These are phyloP conservation scores for Brenthis ino DNA, from an alignment of 2,888 invertebrate genomes.

Conservation along the genomic window DNA sequence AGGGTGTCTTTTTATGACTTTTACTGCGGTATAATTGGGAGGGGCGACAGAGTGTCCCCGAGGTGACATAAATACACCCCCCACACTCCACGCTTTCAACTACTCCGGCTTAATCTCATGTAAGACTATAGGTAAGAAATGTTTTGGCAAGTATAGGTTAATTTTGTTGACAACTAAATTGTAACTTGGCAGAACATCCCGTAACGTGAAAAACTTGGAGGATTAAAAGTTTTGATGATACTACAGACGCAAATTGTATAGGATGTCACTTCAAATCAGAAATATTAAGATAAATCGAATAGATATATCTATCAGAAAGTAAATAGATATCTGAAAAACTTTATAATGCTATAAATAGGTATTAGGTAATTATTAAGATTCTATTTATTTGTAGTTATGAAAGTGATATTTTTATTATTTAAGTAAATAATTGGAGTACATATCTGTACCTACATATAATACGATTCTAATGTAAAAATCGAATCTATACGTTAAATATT, in stretches of 20 bases:
- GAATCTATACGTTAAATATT: too few relatives aligned
- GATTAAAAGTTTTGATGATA: constrained; percentile 12
- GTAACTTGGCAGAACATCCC: constrained; percentile 25
- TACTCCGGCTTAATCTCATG: constrained; percentile 78
- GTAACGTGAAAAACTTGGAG: constrained; percentile 13
- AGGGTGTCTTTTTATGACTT: constrained; percentile 83
- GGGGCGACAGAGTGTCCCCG: constrained; percentile 79
- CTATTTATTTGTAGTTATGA: too few relatives aligned
- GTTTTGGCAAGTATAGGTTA: constrained; percentile 55
- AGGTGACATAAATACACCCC: constrained; percentile 82
- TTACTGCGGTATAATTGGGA: constrained; percentile 83
- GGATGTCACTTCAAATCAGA: not conserved
- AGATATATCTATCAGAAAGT: not conserved
- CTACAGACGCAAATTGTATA: not conserved
- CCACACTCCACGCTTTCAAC: constrained; percentile 63
- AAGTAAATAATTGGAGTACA: too few relatives aligned
- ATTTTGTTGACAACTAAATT: constrained; percentile 48
- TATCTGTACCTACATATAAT: too few relatives aligned
- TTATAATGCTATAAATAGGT: too few relatives aligned
- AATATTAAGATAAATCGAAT: not conserved
- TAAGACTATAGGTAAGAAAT: constrained; percentile 71
- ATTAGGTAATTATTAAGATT: too few relatives aligned
- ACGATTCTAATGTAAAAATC: too few relatives aligned
- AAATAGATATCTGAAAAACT: too few relatives aligned
- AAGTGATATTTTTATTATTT: too few relatives aligned